Base-by-base conservation (phyloP, 2,113 vertebrate species). In the Cebus imitator region DNA sequence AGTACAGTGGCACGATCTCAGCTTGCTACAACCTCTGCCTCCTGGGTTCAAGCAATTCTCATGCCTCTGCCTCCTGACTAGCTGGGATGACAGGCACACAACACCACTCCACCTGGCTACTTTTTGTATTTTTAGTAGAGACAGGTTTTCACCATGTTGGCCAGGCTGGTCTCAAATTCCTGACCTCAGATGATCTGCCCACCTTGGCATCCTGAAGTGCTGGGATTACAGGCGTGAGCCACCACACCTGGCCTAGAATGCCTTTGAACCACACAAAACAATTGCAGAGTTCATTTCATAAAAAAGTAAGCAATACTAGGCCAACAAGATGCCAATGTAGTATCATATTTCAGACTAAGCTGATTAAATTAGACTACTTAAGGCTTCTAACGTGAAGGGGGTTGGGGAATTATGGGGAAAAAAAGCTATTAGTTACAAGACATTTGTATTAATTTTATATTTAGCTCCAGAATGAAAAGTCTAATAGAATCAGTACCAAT, bases 291-390 rank as follows among this genome's bases (percentile, higher is more conserved):
- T 87, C 40, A 40, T 81, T 78, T 82, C 95, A 82, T 57, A 93
- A 32, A 95, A 89, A 61, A 68, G 48, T 82, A 85, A 91, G 68
- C 95, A 3, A 3, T 58, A 78, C 8, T 23, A 83, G 5, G 96
- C 30, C 40, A n/a, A 64, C 8, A 52, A 91, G 12, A 16, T n/a
- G 2, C 11, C 1, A 5, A 83, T 25, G 45, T 52, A 64, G 16
- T 86, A 55, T 40, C 92, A 2, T 55, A 30, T 79, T 93, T 81
- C 27, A 97, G 61, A 95, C 84, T 84, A 94, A 96, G 72, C 82
- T 8, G 20, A 61, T 98, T 94, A 94, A 95, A 92, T 90, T n/a
- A 91, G 88, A 73, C 32, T 76, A 13, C 25, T n/a, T 81, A 64
- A 50, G 30, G 55, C 37, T 25, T 70, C 66, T 79, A 10, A 0